Base-by-base conservation (phyloP, 2,888 invertebrate genomes). In the Drosophila demipolita region DNA sequence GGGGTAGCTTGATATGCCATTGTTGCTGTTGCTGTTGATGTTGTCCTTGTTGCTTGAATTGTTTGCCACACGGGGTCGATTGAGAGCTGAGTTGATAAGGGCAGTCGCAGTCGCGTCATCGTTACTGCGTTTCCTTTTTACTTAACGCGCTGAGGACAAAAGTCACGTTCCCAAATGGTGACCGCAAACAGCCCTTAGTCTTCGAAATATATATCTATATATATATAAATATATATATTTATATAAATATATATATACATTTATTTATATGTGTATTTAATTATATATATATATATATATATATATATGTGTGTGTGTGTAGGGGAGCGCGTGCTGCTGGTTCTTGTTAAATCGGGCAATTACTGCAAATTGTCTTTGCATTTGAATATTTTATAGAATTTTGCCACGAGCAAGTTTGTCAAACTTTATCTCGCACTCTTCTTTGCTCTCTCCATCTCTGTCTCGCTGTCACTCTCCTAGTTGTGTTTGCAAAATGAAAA, bases 371-470 rank as follows among this genome's bases (percentile, higher is more conserved):
- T 65, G 59, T 65, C 42, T 75, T 85, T 75, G 53, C 63, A 82
- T 82, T 82, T 85, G 60, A 77, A 87, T 85, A 88, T 83, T 83
- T 75, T 67, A 78, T 83, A 78, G 71, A 77, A 85, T 55, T 57
- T 71, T 66, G 80, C 80, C 86, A 84, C 83, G 80, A 80, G 74
- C 85, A 70, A 63, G 48, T 76, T 76, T 78, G 52, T 66, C 53
- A 64, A 74, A 54, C 57, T 53, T 66, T 55, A 17, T 40, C 52
- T 55, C 55, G 40, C 63, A 66, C 50, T 42, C 50, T 17, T 64
- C 17, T 49, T 11, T 64, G 23, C 64, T 32, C 59, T 52, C 29
- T 49, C 29, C 17, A 20, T 23, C 36, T 48, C 53, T 57, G 53
- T 38, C n/a, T 26, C 40, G 52, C n/a, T 29, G n/a, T 40, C 32